phyloP scores from a whole-genome alignment of 1,140 invertebrate species.

The Euura lappo region DNA sequence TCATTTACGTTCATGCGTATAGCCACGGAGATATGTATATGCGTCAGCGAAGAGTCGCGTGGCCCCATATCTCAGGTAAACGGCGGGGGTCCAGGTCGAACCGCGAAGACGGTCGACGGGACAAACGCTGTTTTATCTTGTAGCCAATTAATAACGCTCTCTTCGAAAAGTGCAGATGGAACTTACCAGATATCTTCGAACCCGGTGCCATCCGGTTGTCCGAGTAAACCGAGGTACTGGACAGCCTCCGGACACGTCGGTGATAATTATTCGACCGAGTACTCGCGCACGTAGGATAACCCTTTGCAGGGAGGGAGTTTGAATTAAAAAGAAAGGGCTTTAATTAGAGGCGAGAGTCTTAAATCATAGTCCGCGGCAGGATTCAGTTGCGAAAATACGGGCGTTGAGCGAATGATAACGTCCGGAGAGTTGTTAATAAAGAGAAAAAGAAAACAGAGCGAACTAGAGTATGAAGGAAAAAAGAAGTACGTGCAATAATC shows the following conservation, averaged over 20 bases:
- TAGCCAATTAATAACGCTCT: conserved; percentile 59
- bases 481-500: conserved; percentile 39
- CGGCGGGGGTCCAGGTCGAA: conserved; percentile 44
- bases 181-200: conserved; percentile 36
- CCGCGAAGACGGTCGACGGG: conserved; percentile 43
- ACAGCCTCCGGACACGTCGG: too few relatives aligned
- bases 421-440: conserved; percentile 8
- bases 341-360: background rate
- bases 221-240: too few relatives aligned
- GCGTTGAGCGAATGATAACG: too few relatives aligned
- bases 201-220: background rate
- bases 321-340: too few relatives aligned
- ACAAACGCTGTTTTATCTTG: conserved; percentile 59
- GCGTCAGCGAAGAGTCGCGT: conserved; percentile 46
- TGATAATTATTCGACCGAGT: too few relatives aligned
- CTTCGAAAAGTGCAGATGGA: conserved; percentile 38
- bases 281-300: too few relatives aligned
- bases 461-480: background rate
- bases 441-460: background rate
- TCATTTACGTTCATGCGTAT: too few relatives aligned
- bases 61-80: conserved; percentile 54
- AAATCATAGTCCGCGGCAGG: background rate
- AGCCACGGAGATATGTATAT: background rate
- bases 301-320: too few relatives aligned
- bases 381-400: background rate